Evolutionary conservation across 2,113 vertebrate genomes (phyloP).

Genomic region (Dasyornis broadbenti): DNA sequence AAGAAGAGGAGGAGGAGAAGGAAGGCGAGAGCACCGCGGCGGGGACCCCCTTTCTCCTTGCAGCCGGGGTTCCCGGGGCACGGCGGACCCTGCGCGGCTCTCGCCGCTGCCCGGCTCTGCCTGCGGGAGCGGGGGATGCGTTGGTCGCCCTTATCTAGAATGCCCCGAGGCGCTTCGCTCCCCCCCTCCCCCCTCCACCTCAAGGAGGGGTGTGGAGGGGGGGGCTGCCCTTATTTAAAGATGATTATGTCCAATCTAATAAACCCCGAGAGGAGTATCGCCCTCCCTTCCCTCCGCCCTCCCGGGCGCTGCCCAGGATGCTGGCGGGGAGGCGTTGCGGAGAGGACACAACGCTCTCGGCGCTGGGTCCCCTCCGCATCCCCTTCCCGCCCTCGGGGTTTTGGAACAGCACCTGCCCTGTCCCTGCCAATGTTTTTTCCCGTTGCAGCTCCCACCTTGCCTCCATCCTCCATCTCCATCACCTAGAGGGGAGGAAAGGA

Average conservation of each 20-base stretch:
- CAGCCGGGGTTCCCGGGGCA: neutral
- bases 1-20: neutral
- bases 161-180: constrained; percentile 10
- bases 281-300: constrained; percentile 57
- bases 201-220: constrained; percentile 9
- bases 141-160: constrained; percentile 42
- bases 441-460: constrained; percentile 48
- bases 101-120: neutral
- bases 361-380: neutral
- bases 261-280: constrained; percentile 67
- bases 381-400: neutral
- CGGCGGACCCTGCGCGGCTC: neutral
- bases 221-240: constrained; percentile 60
- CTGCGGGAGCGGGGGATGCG: constrained; percentile 14
- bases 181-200: neutral
- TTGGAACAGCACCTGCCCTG: constrained; percentile 31
- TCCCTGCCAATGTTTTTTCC: constrained; percentile 47
- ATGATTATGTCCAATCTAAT: constrained; percentile 76
- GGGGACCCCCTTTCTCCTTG: constrained; percentile 9
- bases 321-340: neutral
- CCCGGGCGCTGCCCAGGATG: constrained; percentile 32
- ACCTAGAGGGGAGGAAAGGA: neutral
- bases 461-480: constrained; percentile 35
- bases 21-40: neutral
- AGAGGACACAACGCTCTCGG: neutral